Base-by-base conservation (phyloP, 2,888 invertebrate species). In the Lepidocyrtinus sp. region DNA sequence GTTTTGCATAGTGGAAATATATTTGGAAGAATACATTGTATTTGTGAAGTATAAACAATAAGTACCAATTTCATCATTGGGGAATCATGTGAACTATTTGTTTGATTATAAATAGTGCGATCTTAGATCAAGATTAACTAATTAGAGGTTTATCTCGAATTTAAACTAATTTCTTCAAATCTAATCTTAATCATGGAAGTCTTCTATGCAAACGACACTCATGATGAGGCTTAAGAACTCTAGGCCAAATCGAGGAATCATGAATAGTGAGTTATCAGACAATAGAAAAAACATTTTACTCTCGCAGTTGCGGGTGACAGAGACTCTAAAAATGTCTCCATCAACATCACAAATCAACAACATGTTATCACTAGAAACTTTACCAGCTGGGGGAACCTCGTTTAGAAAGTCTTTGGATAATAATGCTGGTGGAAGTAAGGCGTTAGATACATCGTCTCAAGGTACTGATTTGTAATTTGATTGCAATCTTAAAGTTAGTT, bases 171-270 rank as follows among this genome's bases (percentile, higher is more conserved):
- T n/a, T n/a, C n/a, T n/a, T n/a, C 5, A 36, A 36, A 36, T 36
- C 36, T 36, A 36, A 50, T n/a, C 50, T 50, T 17, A 50, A 12
- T 50, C 50, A 50, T 50, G 50, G 15, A 50, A 50, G 2, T 12
- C 50, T 2, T 2, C 17, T 12, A 2, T 50, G 2, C 50, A 15
- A 50, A 50, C 17, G 22, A 22, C 9, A 61, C 19, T 21, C 21
- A 77, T 15, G 65, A 77, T 78, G 78, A 67, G 79, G 79, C 69
- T 79, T 73, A 79, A 79, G 17, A 79, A 79, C 46, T 69, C 69
- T 12, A 21, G 79, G 22, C 79, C 79, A n/a, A 79, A 79, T 64
- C 73, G 79, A 27, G 79, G 64, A 46, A 79, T 74, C 64, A 79
- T 79, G 79, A 79, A 79, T 36, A 50, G 21, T 26, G 72, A 72